A percentile compares a stretch with the other conserved stretches of the same genome.
These are phyloP conservation scores for Dolichallabes microphthalmus DNA, from an alignment of 2,113 vertebrate genomes.

Conservation along the genomic window DNA sequence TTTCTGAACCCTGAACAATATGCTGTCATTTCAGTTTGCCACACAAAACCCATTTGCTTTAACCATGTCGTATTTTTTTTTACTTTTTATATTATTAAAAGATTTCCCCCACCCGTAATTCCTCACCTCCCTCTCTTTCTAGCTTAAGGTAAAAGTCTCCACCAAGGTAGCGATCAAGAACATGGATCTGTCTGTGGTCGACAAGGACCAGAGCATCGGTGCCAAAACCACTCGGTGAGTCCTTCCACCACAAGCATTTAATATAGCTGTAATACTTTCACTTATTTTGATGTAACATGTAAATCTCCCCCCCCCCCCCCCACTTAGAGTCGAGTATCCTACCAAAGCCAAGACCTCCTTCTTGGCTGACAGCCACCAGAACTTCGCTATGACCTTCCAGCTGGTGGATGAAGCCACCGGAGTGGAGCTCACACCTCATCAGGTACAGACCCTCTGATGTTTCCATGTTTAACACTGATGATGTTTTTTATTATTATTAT, in stretches of 20 bases:
- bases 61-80: neutral
- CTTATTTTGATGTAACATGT: neutral
- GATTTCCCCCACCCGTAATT: neutral
- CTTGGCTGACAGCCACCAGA: slow-evolving; percentile 95
- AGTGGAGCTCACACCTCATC: slow-evolving; percentile 92
- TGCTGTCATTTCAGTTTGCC: neutral
- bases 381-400: slow-evolving; percentile 95
- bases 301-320: no score
- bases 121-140: neutral
- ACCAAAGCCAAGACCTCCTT: slow-evolving; percentile 87
- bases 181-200: slow-evolving; percentile 94
- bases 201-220: slow-evolving; percentile 97
- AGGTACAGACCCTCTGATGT: slow-evolving; percentile 70
- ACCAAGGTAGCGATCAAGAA: slow-evolving; percentile 92
- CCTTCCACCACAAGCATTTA: neutral
- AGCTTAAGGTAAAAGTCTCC: slow-evolving; percentile 97
- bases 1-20: slow-evolving; percentile 22
- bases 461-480: neutral
- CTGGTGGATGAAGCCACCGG: slow-evolving; percentile 89
- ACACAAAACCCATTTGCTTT: slow-evolving; percentile 12
- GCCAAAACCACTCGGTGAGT: slow-evolving; percentile 90
- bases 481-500: no score
- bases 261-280: no score
- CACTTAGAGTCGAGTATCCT: slow-evolving; percentile 85
- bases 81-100: neutral